Percentiles rank a stretch among this genome's conserved stretches.
These are phyloP conservation scores for Microctenopoma steveboyesi DNA, from an alignment of 2,797 vertebrate species.

Conservation along the genomic window DNA sequence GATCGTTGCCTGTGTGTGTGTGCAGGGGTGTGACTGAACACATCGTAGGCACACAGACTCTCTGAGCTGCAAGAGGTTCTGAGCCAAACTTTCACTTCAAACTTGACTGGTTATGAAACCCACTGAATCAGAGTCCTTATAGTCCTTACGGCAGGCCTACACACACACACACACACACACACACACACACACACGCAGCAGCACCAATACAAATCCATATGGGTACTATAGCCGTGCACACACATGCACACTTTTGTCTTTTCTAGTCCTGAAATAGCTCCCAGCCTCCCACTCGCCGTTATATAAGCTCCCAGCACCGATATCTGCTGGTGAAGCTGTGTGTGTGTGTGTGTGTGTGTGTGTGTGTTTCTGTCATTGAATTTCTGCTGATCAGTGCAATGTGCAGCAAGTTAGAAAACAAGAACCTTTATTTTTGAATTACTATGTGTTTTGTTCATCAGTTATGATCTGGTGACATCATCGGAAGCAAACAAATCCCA, in stretches of 20 bases:
- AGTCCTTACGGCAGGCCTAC: constrained; percentile 62
- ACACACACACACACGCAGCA: constrained; percentile 33
- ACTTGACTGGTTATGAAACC: constrained; percentile 76
- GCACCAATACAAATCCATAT: constrained; percentile 62
- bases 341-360: constrained; percentile 43
- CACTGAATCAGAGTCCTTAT: constrained; percentile 70
- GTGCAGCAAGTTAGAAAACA: constrained; percentile 14
- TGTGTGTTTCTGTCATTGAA: constrained; percentile 15
- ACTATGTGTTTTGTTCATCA: constrained; percentile 3
- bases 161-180: constrained; percentile 35
- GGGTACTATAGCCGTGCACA: constrained; percentile 45
- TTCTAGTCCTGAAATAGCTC: constrained; percentile 77
- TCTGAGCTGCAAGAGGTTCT: constrained; percentile 52
- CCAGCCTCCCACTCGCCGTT: constrained; percentile 77
- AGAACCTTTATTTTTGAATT: not conserved
- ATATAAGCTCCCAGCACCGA: constrained; percentile 85
- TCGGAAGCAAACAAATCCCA: not conserved
- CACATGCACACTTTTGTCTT: constrained; percentile 59
- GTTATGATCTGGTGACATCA: constrained; percentile 12
- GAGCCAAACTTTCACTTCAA: constrained; percentile 70
- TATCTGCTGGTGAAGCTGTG: constrained; percentile 80
- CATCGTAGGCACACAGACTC: constrained; percentile 43
- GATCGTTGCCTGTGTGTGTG: constrained; percentile 25
- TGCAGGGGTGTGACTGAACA: constrained; percentile 40
- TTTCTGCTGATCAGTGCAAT: constrained; percentile 1